Conservation (phyloP, 2,797 vertebrate species). For the Heterohyrax brucei region DNA sequence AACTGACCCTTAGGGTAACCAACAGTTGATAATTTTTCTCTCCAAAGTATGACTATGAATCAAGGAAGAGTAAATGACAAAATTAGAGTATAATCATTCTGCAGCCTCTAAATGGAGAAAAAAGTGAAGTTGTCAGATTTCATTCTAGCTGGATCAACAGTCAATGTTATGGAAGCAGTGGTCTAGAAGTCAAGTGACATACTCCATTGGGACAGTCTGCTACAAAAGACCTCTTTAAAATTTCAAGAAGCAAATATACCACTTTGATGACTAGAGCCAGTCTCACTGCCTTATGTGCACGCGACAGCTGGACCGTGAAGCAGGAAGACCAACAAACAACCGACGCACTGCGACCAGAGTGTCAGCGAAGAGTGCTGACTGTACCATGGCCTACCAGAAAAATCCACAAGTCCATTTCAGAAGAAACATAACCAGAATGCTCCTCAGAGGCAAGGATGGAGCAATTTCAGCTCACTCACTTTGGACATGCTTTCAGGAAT, state of each 20-base stretch:
- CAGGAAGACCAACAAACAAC: not conserved
- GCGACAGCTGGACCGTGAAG: not conserved
- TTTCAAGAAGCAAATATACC: not conserved
- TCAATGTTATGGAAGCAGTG: not conserved
- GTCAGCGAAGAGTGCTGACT: not conserved
- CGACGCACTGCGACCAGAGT: not conserved
- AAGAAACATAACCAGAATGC: not conserved
- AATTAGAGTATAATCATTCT: rapidly evolving
- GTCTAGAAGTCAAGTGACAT: not conserved
- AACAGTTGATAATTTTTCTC: not conserved
- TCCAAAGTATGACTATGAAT: not conserved
- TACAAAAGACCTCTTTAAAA: not conserved
- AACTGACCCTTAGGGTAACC: not conserved
- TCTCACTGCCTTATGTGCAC: not conserved
- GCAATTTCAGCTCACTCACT: not conserved
- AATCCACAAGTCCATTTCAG: not conserved
- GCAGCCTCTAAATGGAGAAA: not conserved
- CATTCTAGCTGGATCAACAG: not conserved
- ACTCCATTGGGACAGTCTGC: not conserved
- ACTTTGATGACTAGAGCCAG: not conserved
- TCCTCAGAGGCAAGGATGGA: not conserved
- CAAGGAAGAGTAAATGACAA: not conserved
- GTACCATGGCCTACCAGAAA: not conserved
- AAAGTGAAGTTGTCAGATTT: not conserved
- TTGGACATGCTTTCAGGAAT: not conserved